Conservation (phyloP, 1,140 invertebrate species). For the Hyles euphorbiae region DNA sequence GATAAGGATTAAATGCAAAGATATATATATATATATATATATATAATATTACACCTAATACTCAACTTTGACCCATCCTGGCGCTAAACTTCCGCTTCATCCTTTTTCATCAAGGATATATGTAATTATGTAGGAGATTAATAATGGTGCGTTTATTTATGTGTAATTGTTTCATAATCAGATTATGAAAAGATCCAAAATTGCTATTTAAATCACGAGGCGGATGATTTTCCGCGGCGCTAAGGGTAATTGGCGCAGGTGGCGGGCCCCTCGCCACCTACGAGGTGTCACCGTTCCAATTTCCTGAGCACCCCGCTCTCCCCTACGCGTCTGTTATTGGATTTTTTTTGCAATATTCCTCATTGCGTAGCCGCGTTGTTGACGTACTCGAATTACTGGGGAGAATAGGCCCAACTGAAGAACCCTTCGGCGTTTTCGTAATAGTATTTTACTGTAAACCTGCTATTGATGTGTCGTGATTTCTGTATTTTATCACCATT, state of each 20-base stretch:
- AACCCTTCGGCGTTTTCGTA: too few species aligned
- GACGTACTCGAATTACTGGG: slow-evolving; percentile 15
- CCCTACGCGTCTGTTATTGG: slow-evolving; percentile 40
- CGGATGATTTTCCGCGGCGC: slow-evolving; percentile 16
- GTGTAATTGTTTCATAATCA: background rate
- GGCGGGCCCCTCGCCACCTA: slow-evolving; percentile 25
- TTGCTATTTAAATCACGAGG: slow-evolving; percentile 11
- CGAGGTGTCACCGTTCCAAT: slow-evolving; percentile 48
- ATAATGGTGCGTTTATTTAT: too few species aligned
- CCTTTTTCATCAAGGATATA: too few species aligned
- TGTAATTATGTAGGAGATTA: too few species aligned
- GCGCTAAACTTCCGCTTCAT: too few species aligned
- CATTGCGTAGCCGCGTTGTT: slow-evolving; percentile 25
- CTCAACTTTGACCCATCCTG: too few species aligned
- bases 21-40: too few species aligned
- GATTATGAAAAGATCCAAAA: slow-evolving; percentile 1
- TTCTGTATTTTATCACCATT: background rate
- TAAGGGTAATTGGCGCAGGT: slow-evolving; percentile 45
- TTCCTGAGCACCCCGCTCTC: slow-evolving; percentile 27
- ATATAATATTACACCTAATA: too few species aligned
- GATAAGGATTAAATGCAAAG: too few species aligned
- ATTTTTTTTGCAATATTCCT: slow-evolving; percentile 50
- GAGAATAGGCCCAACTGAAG: background rate
- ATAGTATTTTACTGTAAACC: too few species aligned
- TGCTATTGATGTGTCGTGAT: background rate